Base-by-base conservation (phyloP, 1,140 invertebrate species). In the Leptopilina boulardi region DNA sequence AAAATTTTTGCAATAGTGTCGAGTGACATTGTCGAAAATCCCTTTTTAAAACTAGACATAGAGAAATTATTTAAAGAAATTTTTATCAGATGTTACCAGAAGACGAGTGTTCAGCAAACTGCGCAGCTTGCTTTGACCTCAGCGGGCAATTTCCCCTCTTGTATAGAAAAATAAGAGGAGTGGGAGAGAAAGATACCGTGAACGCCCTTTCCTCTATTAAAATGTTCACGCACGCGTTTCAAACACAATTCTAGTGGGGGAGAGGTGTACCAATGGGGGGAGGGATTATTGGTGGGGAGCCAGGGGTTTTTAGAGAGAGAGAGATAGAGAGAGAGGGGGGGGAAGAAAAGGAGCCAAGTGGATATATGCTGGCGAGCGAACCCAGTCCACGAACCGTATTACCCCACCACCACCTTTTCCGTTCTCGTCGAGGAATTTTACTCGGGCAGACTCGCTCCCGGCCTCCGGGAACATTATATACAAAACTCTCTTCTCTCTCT, bases 401-500 rank as follows among this genome's bases (percentile, higher is more conserved):
- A 78, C 78, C 82, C 79, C 82, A n/a, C 84, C 84, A 76, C 80
- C 79, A 76, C 71, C n/a, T n/a, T 77, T 54, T 56, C 70, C 56
- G 34, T 59, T 79, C 84, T 85, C 83, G 85, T 86, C 86, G 87
- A 90, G 89, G 87, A 90, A 90, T 90, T 90, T 88, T 89, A 87
- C 88, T 88, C 85, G 82, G 78, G 85, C 79, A 87, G 86, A 88
- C 87, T 89, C 86, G 88, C 87, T 88, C 87, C 84, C 83, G 78
- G 82, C 83, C 86, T 87, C 72, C n/a, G n/a, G n/a, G n/a, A n/a
- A n/a, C n/a, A n/a, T n/a, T n/a, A n/a, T n/a, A n/a, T n/a, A n/a
- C n/a, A 77, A 54, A 59, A 77, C 73, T 76, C 77, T 42, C n/a
- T 23, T 19, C 70, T 10, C 30, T 8, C 34, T 70, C 18, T 71